phyloP scores from a whole-genome alignment of 2,888 invertebrate genomes.

The Abscondita cerata region DNA sequence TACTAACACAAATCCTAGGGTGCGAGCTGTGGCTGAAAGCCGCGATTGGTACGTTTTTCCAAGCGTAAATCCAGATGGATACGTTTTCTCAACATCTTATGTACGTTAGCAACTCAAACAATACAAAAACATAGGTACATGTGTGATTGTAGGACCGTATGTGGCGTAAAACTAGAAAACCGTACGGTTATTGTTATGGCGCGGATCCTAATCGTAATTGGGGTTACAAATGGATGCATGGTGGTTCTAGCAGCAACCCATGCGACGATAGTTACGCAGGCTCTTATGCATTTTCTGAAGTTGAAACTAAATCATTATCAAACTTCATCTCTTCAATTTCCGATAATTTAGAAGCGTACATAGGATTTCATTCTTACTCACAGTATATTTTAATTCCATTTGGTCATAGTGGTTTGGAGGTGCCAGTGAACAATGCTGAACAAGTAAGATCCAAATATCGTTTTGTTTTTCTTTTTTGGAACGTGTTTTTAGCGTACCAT shows the following conservation, averaged over 20 bases:
- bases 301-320: conserved; percentile 65
- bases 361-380: conserved; percentile 74
- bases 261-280: conserved; percentile 71
- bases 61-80: conserved; percentile 78
- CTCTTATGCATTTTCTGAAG: conserved; percentile 69
- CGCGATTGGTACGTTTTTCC: too few species aligned
- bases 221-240: conserved; percentile 70
- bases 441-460: conserved; percentile 64
- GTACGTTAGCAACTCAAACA: conserved; percentile 58
- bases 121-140: neutral
- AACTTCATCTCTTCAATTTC: conserved; percentile 61
- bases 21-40: conserved; percentile 67
- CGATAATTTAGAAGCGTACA: conserved; percentile 64
- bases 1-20: conserved; percentile 63
- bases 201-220: conserved; percentile 81
- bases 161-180: conserved; percentile 74
- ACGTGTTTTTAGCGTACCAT: conserved; percentile 27
- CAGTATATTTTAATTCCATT: conserved; percentile 72
- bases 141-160: conserved; percentile 63
- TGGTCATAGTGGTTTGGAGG: conserved; percentile 63
- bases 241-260: conserved; percentile 63
- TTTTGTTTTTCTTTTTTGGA: too few species aligned
- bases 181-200: conserved; percentile 63
- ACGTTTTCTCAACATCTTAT: conserved; percentile 67
- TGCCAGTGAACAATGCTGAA: conserved; percentile 65